phyloP scores from a whole-genome alignment of 2,113 vertebrate species.

The Microcebus jonahi region DNA sequence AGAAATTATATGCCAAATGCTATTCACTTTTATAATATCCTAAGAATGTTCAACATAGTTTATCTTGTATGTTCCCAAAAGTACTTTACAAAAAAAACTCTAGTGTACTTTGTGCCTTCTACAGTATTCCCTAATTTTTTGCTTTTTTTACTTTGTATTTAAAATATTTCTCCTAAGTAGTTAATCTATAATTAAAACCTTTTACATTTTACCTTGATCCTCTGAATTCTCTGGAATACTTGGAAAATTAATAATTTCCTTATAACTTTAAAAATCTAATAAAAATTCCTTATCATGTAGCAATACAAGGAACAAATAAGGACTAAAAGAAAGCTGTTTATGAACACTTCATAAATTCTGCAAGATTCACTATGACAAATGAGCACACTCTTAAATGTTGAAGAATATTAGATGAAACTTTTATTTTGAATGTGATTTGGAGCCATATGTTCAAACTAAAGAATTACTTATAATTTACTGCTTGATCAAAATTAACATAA shows the following conservation, averaged over 20 bases:
- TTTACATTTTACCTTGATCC: conserved; percentile 11
- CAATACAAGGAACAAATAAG: background rate
- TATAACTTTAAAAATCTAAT: conserved; percentile 26
- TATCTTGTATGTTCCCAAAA: background rate
- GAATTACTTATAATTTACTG: conserved; percentile 64
- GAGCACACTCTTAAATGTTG: conserved; percentile 44
- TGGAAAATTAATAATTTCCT: conserved; percentile 47
- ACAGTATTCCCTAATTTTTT: background rate
- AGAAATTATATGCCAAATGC: conserved; percentile 10
- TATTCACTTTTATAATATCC: conserved; percentile 35
- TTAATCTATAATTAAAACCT: conserved; percentile 30
- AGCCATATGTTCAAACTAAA: conserved; percentile 45
- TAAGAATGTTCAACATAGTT: background rate
- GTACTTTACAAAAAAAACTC: background rate
- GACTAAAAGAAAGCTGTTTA: conserved; percentile 16
- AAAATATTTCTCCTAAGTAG: conserved; percentile 2
- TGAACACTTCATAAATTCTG: conserved; percentile 7
- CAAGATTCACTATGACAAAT: conserved; percentile 32
- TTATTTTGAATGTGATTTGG: conserved; percentile 75
- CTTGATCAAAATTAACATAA: conserved; percentile 71
- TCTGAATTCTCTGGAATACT: conserved; percentile 14
- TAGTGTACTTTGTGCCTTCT: conserved; percentile 31
- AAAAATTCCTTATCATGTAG: conserved; percentile 28
- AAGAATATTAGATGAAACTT: conserved; percentile 62
- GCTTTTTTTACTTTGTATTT: conserved; percentile 51